Conservation (phyloP, 2,797 vertebrate genomes). For the Phalloptychus januarius region DNA sequence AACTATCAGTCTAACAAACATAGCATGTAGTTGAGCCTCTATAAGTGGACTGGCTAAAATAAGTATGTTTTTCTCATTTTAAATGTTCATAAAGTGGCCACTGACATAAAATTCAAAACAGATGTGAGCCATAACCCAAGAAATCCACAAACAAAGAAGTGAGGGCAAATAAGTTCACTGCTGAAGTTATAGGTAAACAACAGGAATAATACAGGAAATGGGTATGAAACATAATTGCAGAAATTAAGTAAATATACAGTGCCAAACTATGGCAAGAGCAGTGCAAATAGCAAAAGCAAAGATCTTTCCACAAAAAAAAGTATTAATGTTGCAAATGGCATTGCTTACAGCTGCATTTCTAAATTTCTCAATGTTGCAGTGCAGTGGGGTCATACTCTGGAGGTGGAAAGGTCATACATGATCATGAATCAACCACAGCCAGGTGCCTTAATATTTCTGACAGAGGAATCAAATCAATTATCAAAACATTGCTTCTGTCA, state of each 20-base stretch:
- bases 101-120: neutral
- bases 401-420: neutral
- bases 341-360: neutral
- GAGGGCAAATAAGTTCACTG: neutral
- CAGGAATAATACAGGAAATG: neutral
- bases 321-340: neutral
- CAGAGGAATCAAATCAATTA: neutral
- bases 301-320: neutral
- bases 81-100: neutral
- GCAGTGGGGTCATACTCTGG: neutral
- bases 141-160: neutral
- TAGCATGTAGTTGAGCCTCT: neutral
- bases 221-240: neutral
- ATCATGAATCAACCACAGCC: neutral
- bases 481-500: neutral
- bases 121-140: neutral
- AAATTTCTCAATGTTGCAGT: neutral
- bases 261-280: neutral
- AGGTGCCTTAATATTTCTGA: neutral
- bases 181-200: neutral
- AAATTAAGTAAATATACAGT: neutral
- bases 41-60: neutral
- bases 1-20: neutral
- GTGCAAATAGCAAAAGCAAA: neutral
- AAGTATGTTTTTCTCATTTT: neutral